Evolutionary conservation across 2,113 vertebrate genomes (phyloP).

Genomic region (Pituophis catenifer): DNA sequence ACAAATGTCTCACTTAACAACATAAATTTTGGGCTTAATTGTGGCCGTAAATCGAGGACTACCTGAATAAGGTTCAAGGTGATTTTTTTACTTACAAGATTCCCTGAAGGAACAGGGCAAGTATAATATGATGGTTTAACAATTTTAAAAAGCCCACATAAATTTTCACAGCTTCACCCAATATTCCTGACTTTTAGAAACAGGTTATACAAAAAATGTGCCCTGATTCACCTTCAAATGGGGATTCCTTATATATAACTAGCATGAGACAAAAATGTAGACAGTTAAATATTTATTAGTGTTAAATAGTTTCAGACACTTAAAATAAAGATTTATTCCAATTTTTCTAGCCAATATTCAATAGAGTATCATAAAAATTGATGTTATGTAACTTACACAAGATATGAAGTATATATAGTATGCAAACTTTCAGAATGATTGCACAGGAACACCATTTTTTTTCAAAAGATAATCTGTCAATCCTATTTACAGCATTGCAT

Average conservation of each 20-base stretch:
- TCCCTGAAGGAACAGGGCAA: neutral
- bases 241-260: neutral
- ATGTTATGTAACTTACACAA: constrained; percentile 48
- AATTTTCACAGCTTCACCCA: neutral
- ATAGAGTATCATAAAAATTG: constrained; percentile 64
- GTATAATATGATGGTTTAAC: neutral
- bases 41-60: too few species aligned
- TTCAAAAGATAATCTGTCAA: constrained; percentile 37
- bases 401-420: constrained; percentile 44
- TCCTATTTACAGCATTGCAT: constrained; percentile 61
- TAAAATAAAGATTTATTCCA: constrained; percentile 30
- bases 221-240: neutral
- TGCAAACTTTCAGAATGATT: constrained; percentile 55
- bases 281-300: constrained; percentile 69
- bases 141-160: neutral
- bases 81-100: neutral
- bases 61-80: too few species aligned
- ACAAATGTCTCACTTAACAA: too few species aligned
- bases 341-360: constrained; percentile 5
- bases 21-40: too few species aligned
- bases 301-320: constrained; percentile 58
- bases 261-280: neutral
- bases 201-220: neutral
- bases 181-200: neutral
- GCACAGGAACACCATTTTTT: constrained; percentile 3